Evolutionary conservation across 2,888 invertebrate species (phyloP), one percentile per base, ranked within the genome.

Genomic region (Cistogaster globosa): DNA sequence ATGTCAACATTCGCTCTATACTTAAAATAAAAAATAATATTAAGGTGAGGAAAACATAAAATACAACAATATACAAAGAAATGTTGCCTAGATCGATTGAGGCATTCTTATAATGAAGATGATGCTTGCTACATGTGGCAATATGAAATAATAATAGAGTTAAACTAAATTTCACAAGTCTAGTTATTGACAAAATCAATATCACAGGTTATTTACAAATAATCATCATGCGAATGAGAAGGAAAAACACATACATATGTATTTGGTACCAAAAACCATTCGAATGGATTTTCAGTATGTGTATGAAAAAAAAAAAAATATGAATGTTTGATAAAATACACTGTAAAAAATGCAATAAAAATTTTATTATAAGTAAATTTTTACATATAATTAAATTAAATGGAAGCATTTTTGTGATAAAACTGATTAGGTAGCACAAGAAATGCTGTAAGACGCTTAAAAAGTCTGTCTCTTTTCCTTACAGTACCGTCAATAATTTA

Each of bases 131-230:
- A 65, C 53, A 53, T 76, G 71, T 58, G 71, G 63, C 32, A 71
- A 51, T 45, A 60, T 53, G 45, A 16, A 60, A 65, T 77, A 83
- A 83, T 83, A 77, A 71, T n/a, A 83, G 65, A 83, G 76, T 53
- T 71, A 51, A 53, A 65, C 32, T 5, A 32, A 67, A 77, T 77
- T 83, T 51, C 68, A n/a, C 38, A 82, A 82, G 69, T 62, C 71
- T 77, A 60, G 82, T 71, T 65, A 77, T 77, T 83, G 82, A 71
- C 76, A 77, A 83, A 83, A 83, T 65, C 82, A 76, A 67, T 72
- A 76, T 45, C 42, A 53, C 45, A 81, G 60, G 74, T 83, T 83
- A 77, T 77, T 79, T 68, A 57, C 55, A 65, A 75, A 53, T 78
- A 78, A 78, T 38, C 42, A 45, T 58, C 26, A 60, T 75, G 26